A percentile compares a stretch with the other conserved stretches of the same genome.
Evolutionary conservation across 2,797 vertebrate species (phyloP).

Genomic region (Rhodeus uyekii): DNA sequence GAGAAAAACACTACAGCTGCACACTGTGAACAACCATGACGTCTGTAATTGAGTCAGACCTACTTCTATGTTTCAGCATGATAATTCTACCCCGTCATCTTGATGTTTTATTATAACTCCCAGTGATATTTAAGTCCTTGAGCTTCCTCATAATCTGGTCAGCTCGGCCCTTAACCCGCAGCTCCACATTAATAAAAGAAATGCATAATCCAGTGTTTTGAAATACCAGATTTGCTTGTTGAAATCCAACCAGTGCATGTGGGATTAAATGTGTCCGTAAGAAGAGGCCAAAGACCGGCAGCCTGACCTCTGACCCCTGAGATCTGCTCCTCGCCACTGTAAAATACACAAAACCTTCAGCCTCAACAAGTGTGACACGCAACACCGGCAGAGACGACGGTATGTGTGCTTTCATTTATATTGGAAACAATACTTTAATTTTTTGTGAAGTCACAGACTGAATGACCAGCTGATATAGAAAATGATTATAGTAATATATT

Average conservation of each 20-base stretch:
- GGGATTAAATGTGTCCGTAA: conserved; percentile 75
- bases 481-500: no score
- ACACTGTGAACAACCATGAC: no score
- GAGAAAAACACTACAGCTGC: no score
- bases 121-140: conserved; percentile 68
- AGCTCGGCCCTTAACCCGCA: conserved; percentile 66
- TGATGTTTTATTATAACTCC: conserved; percentile 68
- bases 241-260: conserved; percentile 76
- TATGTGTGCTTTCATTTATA: no score
- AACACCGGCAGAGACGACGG: not conserved
- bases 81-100: conserved; percentile 57
- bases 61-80: conserved; percentile 62
- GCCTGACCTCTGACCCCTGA: conserved; percentile 17
- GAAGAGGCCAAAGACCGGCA: conserved; percentile 43
- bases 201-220: conserved; percentile 89
- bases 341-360: not conserved
- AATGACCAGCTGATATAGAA: not conserved
- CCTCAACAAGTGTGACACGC: not conserved
- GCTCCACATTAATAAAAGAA: conserved; percentile 86
- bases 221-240: conserved; percentile 87
- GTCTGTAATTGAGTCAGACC: conserved; percentile 50
- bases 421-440: not conserved
- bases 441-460: not conserved
- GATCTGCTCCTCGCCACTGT: not conserved
- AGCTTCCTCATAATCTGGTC: conserved; percentile 76